Percentiles rank a stretch among this genome's conserved stretches.
phyloP scores from a whole-genome alignment of 2,797 vertebrate species.

The Smutsia gigantea region DNA sequence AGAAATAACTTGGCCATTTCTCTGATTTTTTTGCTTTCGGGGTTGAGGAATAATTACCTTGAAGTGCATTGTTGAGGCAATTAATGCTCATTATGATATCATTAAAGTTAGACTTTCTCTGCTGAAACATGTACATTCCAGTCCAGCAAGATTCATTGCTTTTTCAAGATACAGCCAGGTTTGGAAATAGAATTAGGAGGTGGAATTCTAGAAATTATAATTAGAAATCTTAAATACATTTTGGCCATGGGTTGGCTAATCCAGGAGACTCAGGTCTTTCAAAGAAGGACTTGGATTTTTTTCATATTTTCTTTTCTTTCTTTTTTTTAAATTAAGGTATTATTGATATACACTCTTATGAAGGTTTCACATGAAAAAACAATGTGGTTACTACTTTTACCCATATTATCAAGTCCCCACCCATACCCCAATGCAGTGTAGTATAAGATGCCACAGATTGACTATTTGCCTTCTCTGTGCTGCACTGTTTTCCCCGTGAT shows the following conservation, averaged over 20 bases:
- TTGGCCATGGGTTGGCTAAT: background rate
- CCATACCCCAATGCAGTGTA: too few species aligned
- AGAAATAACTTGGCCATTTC: background rate
- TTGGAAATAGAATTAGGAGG: slow-evolving; percentile 41
- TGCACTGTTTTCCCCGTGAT: too few species aligned
- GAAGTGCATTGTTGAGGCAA: background rate
- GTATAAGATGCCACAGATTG: too few species aligned
- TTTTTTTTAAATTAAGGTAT: too few species aligned
- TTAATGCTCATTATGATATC: background rate
- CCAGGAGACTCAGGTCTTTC: slow-evolving; percentile 2
- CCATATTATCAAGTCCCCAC: too few species aligned
- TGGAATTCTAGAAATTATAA: background rate
- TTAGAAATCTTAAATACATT: background rate
- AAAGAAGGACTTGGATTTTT: slow-evolving; percentile 17
- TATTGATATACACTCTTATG: too few species aligned
- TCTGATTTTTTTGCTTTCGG: background rate
- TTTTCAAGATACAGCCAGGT: background rate
- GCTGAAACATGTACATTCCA: background rate
- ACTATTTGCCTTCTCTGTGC: too few species aligned
- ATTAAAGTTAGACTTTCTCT: slow-evolving; percentile 31
- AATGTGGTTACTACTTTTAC: too few species aligned
- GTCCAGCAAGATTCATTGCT: background rate
- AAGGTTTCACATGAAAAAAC: too few species aligned
- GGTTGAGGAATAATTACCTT: background rate
- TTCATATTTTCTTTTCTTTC: background rate